phyloP scores from a whole-genome alignment of 2,113 vertebrate genomes.

The Chionomys nivalis region DNA sequence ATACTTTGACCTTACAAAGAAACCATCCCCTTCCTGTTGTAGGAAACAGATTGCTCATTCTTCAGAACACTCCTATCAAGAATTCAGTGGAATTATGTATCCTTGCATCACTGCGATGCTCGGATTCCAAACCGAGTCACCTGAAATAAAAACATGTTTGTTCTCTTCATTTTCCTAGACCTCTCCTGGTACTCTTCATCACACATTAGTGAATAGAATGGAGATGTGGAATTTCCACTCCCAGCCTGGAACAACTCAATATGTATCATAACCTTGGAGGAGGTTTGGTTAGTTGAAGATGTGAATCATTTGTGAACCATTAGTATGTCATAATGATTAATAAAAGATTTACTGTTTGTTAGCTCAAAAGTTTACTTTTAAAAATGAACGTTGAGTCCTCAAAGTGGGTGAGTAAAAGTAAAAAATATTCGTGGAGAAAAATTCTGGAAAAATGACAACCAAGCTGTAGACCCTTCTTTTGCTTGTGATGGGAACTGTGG shows the following conservation, averaged over 20 bases:
- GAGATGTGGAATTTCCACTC: constrained; percentile 44
- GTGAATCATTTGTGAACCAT: constrained; percentile 92
- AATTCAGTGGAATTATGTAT: constrained; percentile 36
- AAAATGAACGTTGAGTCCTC: constrained; percentile 33
- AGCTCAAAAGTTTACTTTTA: constrained; percentile 52
- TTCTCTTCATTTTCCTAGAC: constrained; percentile 52
- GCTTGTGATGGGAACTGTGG: background rate
- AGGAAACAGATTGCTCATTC: constrained; percentile 46
- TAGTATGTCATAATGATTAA: constrained; percentile 94
- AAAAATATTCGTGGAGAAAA: constrained; percentile 40
- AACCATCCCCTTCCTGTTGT: constrained; percentile 28
- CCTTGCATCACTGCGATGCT: constrained; percentile 20
- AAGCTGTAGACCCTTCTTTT: background rate
- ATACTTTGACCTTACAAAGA: constrained; percentile 55
- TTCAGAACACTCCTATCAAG: constrained; percentile 47
- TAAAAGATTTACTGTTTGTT: constrained; percentile 95
- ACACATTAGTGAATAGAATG: constrained; percentile 38
- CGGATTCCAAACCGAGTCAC: constrained; percentile 8
- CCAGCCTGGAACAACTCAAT: constrained; percentile 18
- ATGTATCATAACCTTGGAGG: background rate
- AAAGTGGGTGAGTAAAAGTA: constrained; percentile 39
- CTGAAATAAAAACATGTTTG: constrained; percentile 46
- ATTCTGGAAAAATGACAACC: background rate
- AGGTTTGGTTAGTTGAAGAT: constrained; percentile 90
- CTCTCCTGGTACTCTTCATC: constrained; percentile 25